phyloP scores from a whole-genome alignment of 1,140 invertebrate genomes.

The Polypedilum vanderplanki region DNA sequence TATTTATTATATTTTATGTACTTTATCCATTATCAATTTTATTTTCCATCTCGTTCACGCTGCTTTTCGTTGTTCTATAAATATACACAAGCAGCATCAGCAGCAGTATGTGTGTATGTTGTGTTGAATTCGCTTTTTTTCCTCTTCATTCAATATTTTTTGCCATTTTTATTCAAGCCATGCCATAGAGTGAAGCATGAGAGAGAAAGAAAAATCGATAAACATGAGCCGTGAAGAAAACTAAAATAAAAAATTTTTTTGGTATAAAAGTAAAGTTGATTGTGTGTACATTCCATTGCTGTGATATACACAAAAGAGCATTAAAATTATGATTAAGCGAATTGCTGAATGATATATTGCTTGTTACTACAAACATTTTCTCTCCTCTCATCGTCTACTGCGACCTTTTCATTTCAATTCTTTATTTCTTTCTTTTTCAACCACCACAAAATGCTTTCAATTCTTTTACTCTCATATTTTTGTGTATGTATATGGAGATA shows the following conservation, averaged over 20 bases:
- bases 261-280: constrained; percentile 11
- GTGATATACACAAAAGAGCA: background rate
- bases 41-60: background rate
- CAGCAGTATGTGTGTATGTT: background rate
- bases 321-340: constrained; percentile 13
- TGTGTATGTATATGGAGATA: no score
- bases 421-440: background rate
- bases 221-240: constrained; percentile 20
- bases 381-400: background rate
- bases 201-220: constrained; percentile 20
- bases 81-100: no score
- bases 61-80: background rate
- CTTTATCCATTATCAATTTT: constrained; percentile 19
- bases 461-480: no score
- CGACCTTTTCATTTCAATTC: background rate
- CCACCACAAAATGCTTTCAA: no score
- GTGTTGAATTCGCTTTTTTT: background rate
- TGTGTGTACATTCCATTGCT: background rate
- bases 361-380: background rate
- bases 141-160: background rate
- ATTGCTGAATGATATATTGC: constrained; percentile 18
- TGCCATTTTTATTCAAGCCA: constrained; percentile 6
- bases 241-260: background rate
- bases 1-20: background rate
- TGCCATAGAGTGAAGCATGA: background rate